Conservation (phyloP, 2,113 vertebrate species). For the Sapajus apella region DNA sequence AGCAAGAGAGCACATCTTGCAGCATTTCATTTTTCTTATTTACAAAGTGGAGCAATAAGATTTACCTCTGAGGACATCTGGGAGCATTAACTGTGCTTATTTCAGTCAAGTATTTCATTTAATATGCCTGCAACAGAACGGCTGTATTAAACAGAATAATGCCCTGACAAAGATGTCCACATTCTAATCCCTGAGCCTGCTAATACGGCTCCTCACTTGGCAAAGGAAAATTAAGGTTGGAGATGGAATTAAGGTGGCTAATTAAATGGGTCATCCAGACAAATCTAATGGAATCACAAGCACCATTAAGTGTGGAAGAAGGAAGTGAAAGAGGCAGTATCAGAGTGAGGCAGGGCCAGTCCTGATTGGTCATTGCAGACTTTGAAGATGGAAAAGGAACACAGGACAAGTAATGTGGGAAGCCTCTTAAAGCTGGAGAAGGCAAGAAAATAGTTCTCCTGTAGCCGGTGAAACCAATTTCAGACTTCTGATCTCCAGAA, state of each 20-base stretch:
- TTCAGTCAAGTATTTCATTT: neutral
- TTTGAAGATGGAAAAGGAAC: neutral
- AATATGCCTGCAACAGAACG: neutral
- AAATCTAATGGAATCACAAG: neutral
- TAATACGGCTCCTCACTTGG: neutral
- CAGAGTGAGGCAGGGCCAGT: neutral
- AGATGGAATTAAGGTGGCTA: neutral
- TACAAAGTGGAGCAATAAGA: neutral
- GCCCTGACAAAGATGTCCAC: neutral
- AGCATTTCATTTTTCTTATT: neutral
- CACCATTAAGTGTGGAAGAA: neutral
- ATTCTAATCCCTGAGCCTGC: neutral
- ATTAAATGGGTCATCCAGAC: neutral
- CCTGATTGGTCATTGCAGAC: neutral
- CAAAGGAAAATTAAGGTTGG: neutral
- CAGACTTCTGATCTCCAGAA: neutral
- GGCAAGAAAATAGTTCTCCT: too few relatives aligned
- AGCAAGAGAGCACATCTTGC: neutral
- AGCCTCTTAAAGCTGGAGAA: neutral
- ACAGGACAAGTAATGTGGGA: neutral
- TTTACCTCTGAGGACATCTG: neutral
- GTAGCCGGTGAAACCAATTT: neutral
- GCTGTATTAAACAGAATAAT: neutral
- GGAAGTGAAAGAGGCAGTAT: neutral
- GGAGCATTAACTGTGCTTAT: neutral